Base-by-base conservation (phyloP, 2,888 invertebrate species). In the Cryptocephalus primarius region DNA sequence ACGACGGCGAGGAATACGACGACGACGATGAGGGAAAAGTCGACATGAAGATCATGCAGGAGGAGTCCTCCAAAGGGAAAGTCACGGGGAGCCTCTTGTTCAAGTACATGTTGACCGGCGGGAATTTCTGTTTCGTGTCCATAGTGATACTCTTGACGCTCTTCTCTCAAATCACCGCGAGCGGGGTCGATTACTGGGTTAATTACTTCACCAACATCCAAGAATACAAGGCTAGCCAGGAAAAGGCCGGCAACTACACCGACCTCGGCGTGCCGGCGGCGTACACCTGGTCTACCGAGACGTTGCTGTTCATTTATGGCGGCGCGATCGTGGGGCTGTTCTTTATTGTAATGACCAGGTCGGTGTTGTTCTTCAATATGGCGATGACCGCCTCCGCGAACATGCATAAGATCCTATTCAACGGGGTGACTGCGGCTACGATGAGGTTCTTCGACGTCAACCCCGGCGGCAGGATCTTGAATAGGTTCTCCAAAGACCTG, bases 181-280 rank as follows among this genome's bases (percentile, higher is more conserved):
- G 82, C 11, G 77, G 78, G 0, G 75, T 79, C 0, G 88, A 88
- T 60, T 87, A 76, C 58, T 88, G 85, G 75, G 73, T 88, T 0
- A 83, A 84, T 55, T 79, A 76, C 58, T 88, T 45, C 45, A 42
- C 42, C 1, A 45, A 48, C 36, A 40, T 48, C 9, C 45, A 48
- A 33, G 48, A 48, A n/a, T n/a, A 33, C 33, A 40, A 22, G 22
- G 22, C 22, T 6, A 6, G 32, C 22, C 14, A 22, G 13, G 36
- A 11, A 6, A 36, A n/a, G 12, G 12, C 12, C 6, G 12, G 12
- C 6, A 36, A 36, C 36, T n/a, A 36, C 6, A 12, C n/a, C 36
- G n/a, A n/a, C n/a, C 3, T 6, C 3, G 3, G 6, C 12, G 12
- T 12, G 12, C 36, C 11, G n/a, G 36, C 4, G 12, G n/a, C 12